Percentiles rank a stretch among this genome's conserved stretches.
phyloP scores from a whole-genome alignment of 1,140 invertebrate species.

The Macrocentrus cingulum region DNA sequence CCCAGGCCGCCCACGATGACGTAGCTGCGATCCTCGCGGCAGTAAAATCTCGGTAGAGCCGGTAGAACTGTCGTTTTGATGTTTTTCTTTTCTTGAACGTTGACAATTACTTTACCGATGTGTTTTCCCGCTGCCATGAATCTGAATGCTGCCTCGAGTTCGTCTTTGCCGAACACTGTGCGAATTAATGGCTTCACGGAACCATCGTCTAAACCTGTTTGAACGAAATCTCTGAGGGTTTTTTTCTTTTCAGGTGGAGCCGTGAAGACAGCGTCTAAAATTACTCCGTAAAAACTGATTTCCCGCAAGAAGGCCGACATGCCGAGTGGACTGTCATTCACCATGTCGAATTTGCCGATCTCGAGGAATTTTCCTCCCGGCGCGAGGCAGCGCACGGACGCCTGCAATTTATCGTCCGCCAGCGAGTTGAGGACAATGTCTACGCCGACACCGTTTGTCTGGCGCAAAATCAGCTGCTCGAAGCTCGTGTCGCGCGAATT shows the following conservation, averaged over 20 bases:
- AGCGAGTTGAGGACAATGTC: constrained; percentile 80
- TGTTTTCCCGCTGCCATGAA: constrained; percentile 76
- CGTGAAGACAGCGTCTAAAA: constrained; percentile 68
- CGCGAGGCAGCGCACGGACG: constrained; percentile 77
- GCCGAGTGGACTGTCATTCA: constrained; percentile 66
- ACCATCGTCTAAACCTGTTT: constrained; percentile 60
- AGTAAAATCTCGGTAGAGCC: constrained; percentile 62
- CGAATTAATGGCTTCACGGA: constrained; percentile 56
- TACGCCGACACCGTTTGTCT: constrained; percentile 69
- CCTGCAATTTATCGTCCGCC: constrained; percentile 76
- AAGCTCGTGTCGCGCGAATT: constrained; percentile 74
- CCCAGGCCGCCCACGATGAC: constrained; percentile 71
- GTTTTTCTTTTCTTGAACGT: constrained; percentile 59
- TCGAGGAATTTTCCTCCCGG: constrained; percentile 71
- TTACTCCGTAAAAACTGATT: constrained; percentile 75
- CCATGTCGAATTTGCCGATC: constrained; percentile 78
- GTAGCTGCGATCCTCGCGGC: constrained; percentile 53
- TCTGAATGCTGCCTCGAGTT: constrained; percentile 59
- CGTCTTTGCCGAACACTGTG: constrained; percentile 51
- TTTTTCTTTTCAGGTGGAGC: constrained; percentile 43
- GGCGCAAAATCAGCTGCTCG: constrained; percentile 67
- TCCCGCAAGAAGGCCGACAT: constrained; percentile 81
- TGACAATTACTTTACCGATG: constrained; percentile 72
- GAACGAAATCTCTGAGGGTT: constrained; percentile 46
- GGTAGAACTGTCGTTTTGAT: constrained; percentile 36